Evolutionary conservation across 2,888 invertebrate genomes (phyloP).

Genomic region (Aphidius colemani): DNA sequence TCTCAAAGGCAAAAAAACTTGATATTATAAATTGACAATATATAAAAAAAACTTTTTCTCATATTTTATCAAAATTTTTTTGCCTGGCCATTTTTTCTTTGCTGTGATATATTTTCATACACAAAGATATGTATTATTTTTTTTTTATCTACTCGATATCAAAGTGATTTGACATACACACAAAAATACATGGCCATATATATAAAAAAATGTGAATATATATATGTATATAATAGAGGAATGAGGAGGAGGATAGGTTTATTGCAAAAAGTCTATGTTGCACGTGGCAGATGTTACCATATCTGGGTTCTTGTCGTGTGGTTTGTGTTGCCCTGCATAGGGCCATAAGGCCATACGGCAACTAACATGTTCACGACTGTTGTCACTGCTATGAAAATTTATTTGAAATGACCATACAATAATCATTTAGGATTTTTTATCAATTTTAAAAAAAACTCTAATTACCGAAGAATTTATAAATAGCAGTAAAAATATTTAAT

Average conservation of each 20-base stretch:
- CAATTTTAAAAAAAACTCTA: background rate
- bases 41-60: too few species aligned
- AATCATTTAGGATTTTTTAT: constrained; percentile 29
- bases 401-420: constrained; percentile 36
- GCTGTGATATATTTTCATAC: too few species aligned
- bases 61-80: background rate
- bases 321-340: constrained; percentile 1
- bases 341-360: too few species aligned
- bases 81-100: too few species aligned
- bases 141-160: constrained; percentile 34
- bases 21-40: too few species aligned
- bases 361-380: constrained; percentile 25
- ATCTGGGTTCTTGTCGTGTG: constrained; percentile 32
- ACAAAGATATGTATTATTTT: too few species aligned
- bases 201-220: constrained; percentile 3
- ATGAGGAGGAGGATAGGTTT: constrained; percentile 42
- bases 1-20: too few species aligned
- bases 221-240: background rate
- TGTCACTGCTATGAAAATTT: constrained; percentile 37
- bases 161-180: constrained; percentile 29
- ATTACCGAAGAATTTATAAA: background rate
- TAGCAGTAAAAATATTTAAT: background rate
- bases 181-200: constrained; percentile 20
- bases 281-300: constrained; percentile 57
- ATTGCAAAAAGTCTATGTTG: constrained; percentile 55